Conservation (phyloP, 2,888 invertebrate species). For the Campoletis raptor region DNA sequence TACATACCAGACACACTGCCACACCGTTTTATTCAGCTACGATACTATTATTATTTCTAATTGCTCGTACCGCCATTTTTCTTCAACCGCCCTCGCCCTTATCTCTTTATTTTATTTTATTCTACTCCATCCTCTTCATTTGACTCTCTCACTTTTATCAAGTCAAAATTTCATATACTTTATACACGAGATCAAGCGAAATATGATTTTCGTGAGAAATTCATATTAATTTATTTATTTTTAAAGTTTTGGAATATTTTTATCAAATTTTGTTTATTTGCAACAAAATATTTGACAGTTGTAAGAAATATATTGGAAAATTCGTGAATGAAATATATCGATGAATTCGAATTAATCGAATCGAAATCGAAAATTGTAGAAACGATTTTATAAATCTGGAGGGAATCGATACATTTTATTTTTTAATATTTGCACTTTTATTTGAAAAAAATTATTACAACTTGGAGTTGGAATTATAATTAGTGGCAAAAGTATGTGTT, state of each 20-base stretch:
- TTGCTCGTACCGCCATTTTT: conserved; percentile 54
- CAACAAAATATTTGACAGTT: no score
- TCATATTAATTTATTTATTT: no score
- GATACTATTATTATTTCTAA: conserved; percentile 66
- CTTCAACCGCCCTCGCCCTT: background rate
- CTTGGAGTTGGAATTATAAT: background rate
- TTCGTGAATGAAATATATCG: no score
- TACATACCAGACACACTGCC: conserved; percentile 71
- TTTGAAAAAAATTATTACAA: background rate
- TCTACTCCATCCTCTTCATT: background rate
- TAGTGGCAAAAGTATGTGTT: background rate
- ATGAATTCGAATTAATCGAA: no score
- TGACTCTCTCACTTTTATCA: background rate
- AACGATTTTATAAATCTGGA: background rate
- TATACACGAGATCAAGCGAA: background rate
- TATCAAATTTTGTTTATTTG: no score
- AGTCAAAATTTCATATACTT: background rate
- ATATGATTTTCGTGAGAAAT: no score
- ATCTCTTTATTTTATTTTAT: conserved; percentile 22
- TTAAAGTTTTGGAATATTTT: no score
- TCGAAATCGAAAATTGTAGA: background rate
- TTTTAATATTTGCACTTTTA: background rate
- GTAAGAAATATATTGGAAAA: no score
- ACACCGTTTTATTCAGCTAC: conserved; percentile 51
- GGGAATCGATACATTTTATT: background rate